phyloP scores from a whole-genome alignment of 1,140 invertebrate species.

The Hylaeus volcanicus region DNA sequence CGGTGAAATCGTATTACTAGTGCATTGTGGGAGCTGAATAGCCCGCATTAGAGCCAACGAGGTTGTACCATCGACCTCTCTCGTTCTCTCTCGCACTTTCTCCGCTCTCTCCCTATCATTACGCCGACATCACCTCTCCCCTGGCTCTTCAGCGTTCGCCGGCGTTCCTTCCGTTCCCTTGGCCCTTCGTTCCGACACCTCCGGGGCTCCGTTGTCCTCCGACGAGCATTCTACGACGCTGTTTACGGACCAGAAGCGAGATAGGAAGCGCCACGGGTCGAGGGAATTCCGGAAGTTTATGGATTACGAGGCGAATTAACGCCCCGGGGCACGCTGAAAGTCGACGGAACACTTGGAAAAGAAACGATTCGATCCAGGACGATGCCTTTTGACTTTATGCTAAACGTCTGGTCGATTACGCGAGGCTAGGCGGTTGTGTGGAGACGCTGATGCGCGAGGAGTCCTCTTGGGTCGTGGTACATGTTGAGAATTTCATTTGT shows the following conservation, averaged over 20 bases:
- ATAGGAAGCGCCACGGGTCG: conserved; percentile 20
- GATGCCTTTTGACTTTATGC: neutral
- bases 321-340: neutral
- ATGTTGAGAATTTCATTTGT: too few species aligned
- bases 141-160: conserved; percentile 31
- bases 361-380: conserved; percentile 13
- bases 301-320: conserved; percentile 66
- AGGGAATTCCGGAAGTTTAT: conserved; percentile 55
- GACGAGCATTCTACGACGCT: conserved; percentile 58
- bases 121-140: conserved; percentile 33
- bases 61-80: conserved; percentile 66
- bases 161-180: conserved; percentile 3
- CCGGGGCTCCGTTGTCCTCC: conserved; percentile 17
- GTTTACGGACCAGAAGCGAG: conserved; percentile 60
- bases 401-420: neutral
- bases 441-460: too few species aligned
- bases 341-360: conserved; percentile 8
- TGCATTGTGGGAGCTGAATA: conserved; percentile 78
- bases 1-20: conserved; percentile 78
- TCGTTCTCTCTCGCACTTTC: conserved; percentile 13
- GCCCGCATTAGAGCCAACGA: conserved; percentile 77
- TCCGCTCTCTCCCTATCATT: conserved; percentile 45
- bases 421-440: too few species aligned
- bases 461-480: too few species aligned
- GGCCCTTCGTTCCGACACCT: conserved; percentile 11